phyloP scores from a whole-genome alignment of 1,140 invertebrate species.

The Ceratina japonica region DNA sequence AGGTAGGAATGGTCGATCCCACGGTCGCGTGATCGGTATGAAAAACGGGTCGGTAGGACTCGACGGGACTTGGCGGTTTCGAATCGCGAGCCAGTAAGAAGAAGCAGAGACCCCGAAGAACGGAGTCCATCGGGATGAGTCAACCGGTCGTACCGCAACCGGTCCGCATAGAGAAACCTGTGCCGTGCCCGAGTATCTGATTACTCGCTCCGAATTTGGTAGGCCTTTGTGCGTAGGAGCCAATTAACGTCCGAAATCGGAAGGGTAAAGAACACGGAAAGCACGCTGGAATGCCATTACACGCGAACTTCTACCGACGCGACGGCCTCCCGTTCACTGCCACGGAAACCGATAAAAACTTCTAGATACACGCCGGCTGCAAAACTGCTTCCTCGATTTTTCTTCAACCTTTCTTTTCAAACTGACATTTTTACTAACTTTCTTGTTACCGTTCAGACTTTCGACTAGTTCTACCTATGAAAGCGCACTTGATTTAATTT shows the following conservation, averaged over 20 bases:
- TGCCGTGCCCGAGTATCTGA: constrained; percentile 52
- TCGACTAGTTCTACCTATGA: too few relatives aligned
- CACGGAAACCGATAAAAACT: constrained; percentile 15
- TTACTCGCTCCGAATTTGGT: constrained; percentile 42
- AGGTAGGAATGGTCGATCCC: constrained; percentile 56
- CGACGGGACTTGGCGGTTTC: constrained; percentile 55
- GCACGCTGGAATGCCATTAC: constrained; percentile 31
- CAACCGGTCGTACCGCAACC: constrained; percentile 54
- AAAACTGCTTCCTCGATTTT: too few relatives aligned
- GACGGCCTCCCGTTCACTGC: background rate
- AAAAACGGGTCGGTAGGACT: constrained; percentile 40
- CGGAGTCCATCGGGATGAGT: constrained; percentile 45
- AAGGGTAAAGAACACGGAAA: constrained; percentile 6
- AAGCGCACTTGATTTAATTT: too few relatives aligned
- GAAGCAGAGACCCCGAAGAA: constrained; percentile 10
- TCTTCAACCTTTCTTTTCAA: too few relatives aligned
- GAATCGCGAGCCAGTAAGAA: constrained; percentile 4
- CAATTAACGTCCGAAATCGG: constrained; percentile 48
- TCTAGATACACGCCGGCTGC: too few relatives aligned
- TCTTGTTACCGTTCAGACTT: too few relatives aligned
- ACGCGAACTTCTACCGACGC: background rate
- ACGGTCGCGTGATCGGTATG: constrained; percentile 36
- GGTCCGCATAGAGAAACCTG: constrained; percentile 49
- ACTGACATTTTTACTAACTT: too few relatives aligned
- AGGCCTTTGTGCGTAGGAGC: constrained; percentile 27